These are phyloP conservation scores for Drosophila longiperda DNA, from an alignment of 2,888 invertebrate genomes.

Conservation along the genomic window DNA sequence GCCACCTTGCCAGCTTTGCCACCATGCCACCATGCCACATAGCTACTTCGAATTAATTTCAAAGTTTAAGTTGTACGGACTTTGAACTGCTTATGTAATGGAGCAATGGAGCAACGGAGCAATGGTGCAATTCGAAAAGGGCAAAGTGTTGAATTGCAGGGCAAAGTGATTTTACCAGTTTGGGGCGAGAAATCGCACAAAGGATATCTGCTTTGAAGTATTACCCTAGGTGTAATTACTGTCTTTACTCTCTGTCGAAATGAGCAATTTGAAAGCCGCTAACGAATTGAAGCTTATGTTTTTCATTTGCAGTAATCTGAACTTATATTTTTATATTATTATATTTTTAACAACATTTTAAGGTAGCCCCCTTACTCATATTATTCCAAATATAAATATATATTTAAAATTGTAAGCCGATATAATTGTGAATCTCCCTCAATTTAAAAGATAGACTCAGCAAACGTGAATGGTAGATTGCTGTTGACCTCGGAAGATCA, in stretches of 20 bases:
- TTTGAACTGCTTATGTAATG: conserved; percentile 8
- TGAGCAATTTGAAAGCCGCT: conserved; percentile 3
- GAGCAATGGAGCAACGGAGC: conserved; percentile 2
- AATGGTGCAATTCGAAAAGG: conserved; percentile 12
- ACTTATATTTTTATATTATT: no score
- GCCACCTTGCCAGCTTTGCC: neutral
- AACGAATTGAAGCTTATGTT: neutral
- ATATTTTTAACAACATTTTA: neutral
- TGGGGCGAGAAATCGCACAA: conserved; percentile 20
- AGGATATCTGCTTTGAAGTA: conserved; percentile 24
- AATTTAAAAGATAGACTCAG: neutral
- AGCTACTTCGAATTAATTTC: conserved; percentile 48
- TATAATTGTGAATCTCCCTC: neutral
- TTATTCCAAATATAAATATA: neutral
- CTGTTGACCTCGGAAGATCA: neutral
- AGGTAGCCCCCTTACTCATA: neutral
- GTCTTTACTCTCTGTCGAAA: conserved; percentile 12
- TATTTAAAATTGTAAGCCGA: neutral
- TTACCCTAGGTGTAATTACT: conserved; percentile 30
- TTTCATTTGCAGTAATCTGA: neutral
- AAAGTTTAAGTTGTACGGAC: conserved; percentile 29
- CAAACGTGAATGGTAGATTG: neutral
- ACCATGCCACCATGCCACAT: neutral
- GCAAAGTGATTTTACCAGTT: conserved; percentile 18
- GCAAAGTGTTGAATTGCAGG: conserved; percentile 25